Conservation (phyloP, 2,113 vertebrate species). For the Dissostichus mawsoni region DNA sequence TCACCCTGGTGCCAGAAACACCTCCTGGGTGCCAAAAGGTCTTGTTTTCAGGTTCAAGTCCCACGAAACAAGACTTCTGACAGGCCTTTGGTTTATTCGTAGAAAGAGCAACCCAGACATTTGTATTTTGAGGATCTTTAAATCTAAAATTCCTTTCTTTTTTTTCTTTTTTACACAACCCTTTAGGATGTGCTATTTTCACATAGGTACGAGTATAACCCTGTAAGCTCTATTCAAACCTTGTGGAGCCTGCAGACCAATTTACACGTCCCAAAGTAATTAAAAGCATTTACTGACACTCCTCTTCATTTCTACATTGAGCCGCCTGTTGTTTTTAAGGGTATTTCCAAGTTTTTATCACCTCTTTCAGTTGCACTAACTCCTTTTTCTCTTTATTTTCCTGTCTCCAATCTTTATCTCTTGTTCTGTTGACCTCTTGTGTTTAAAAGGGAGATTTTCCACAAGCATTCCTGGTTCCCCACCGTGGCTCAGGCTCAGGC, state of each 20-base stretch:
- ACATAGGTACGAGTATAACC: slow-evolving; percentile 11
- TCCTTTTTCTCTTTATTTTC: not conserved
- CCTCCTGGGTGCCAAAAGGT: slow-evolving; percentile 41
- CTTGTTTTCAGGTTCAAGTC: slow-evolving; percentile 33
- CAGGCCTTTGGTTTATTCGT: not conserved
- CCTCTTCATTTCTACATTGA: slow-evolving; percentile 8
- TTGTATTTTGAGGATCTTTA: not conserved
- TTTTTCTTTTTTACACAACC: not conserved
- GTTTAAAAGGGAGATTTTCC: slow-evolving; percentile 62
- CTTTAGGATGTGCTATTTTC: not conserved
- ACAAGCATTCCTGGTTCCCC: slow-evolving; percentile 49
- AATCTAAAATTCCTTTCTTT: not conserved
- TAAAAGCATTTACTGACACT: slow-evolving; percentile 30
- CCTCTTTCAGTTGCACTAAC: not conserved
- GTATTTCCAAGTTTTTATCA: slow-evolving; percentile 20
- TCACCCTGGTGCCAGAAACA: slow-evolving; percentile 53
- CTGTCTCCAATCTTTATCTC: not conserved
- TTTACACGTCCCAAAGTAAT: not conserved
- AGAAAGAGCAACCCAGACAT: slow-evolving; percentile 16
- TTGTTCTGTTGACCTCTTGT: slow-evolving; percentile 52
- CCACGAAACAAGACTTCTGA: slow-evolving; percentile 13
- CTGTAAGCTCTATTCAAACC: slow-evolving; percentile 8
- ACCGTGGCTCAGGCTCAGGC: slow-evolving; percentile 28
- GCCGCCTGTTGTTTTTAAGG: slow-evolving; percentile 30
- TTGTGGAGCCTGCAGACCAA: slow-evolving; percentile 7